A percentile compares a stretch with the other conserved stretches of the same genome.
Conservation (phyloP, 2,113 vertebrate genomes). For the Athene cunicularia region DNA sequence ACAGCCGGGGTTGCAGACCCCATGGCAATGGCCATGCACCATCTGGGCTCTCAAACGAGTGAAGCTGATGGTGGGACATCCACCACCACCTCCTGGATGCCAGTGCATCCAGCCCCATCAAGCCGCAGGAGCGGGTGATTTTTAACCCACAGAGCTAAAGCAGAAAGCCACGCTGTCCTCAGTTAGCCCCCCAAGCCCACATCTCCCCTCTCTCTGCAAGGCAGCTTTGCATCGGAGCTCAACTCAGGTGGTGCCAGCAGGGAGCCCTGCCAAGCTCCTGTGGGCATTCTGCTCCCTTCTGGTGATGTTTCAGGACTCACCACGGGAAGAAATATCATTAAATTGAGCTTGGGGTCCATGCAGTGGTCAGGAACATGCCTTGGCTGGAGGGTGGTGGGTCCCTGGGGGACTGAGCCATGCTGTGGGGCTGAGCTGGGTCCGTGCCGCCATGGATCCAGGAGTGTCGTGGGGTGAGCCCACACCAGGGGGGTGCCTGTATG, state of each 20-base stretch:
- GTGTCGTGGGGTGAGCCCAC: fast-evolving
- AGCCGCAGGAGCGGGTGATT: background rate
- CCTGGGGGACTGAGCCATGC: background rate
- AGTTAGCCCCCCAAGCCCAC: background rate
- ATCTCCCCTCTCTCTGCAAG: background rate
- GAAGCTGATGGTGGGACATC: background rate
- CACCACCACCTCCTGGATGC: background rate
- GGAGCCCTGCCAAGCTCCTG: background rate
- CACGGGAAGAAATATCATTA: background rate
- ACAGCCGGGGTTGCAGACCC: background rate
- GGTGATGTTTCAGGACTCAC: background rate
- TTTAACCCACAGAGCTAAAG: background rate
- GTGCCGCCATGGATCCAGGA: fast-evolving
- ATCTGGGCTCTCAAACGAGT: fast-evolving
- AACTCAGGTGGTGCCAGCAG: background rate
- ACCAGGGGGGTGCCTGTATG: fast-evolving
- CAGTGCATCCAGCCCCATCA: background rate
- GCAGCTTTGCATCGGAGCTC: background rate
- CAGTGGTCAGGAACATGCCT: background rate
- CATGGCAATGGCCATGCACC: background rate
- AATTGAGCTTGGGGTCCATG: background rate
- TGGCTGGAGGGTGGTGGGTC: background rate
- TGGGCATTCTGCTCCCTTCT: background rate
- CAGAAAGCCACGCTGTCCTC: background rate
- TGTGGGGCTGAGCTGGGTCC: background rate